Evolutionary conservation across 37 sponge, comb jelly and placozoan genomes (phyloP), one percentile per base, ranked within the genome.

Genomic region (Cliona cf. orientalis): DNA sequence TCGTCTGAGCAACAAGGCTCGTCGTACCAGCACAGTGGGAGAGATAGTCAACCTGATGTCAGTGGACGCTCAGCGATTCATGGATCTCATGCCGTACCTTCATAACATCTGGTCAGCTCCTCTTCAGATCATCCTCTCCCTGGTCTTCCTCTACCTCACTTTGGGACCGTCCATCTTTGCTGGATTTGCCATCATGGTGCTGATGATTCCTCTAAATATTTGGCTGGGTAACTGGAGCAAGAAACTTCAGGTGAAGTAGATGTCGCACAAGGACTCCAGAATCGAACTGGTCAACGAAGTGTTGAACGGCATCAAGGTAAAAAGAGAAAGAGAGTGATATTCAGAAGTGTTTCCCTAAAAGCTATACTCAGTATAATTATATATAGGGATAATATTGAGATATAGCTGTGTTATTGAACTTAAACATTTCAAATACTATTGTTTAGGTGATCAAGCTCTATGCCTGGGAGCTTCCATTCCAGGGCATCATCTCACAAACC

Each of bases 21-120:
- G 95, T 26, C 79, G 73, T 29, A 53, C 49, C 42, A 84, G 87
- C 25, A 94, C 96, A 26, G 84, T 95, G 0, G 98, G 98, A 38
- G 95, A 97, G 91, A 97, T 97, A 61, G 95, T 97, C 74, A 97
- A 94, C 81, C 77, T 97, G 61, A 97, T 97, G 98, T 86, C 96
- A 22, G 92, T 97, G 11, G 98, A 97, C 58, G 95, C 98, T 71
- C 95, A 94, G 75, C 62, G 93, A 29, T 95, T 92, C 71, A 91
- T 92, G 94, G 97, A 97, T 44, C 83, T 97, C 46, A 83, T 81
- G 67, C 81, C 88, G 41, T 92, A 89, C 88, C 55, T 91, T 38
- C 87, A 94, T 79, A 71, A 84, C 69, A 26, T 97, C 46, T 94
- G 97, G 97, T 96, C 97, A 9, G 94, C 87, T 26, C 95, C 92